These are phyloP conservation scores for Boloria selene DNA, from an alignment of 2,888 invertebrate species.

Conservation along the genomic window DNA sequence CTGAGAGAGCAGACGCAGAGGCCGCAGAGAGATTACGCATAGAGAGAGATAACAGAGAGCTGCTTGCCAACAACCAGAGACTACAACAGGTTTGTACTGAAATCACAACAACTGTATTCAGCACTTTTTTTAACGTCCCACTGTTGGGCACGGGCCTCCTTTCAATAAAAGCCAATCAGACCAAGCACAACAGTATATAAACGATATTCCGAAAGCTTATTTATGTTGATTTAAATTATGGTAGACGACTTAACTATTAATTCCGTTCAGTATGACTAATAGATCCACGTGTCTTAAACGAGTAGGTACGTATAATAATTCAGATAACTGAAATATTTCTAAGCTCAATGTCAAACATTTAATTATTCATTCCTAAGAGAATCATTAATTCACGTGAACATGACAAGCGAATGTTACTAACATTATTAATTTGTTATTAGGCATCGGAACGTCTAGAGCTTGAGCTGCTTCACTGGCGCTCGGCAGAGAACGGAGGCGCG, in stretches of 20 bases:
- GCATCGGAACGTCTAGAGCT: slow-evolving; percentile 89
- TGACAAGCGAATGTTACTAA: background rate
- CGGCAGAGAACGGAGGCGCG: slow-evolving; percentile 84
- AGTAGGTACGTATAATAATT: background rate
- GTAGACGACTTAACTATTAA: too few relatives aligned
- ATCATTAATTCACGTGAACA: background rate
- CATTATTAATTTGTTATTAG: slow-evolving; percentile 52
- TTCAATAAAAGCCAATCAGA: too few relatives aligned
- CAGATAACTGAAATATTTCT: slow-evolving; percentile 6
- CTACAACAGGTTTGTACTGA: slow-evolving; percentile 83
- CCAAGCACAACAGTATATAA: too few relatives aligned
- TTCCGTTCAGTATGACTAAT: too few relatives aligned
- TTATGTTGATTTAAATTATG: too few relatives aligned
- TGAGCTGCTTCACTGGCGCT: slow-evolving; percentile 92
- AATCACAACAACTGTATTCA: too few relatives aligned
- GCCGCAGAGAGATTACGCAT: slow-evolving; percentile 92
- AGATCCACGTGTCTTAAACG: background rate
- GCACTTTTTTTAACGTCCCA: too few relatives aligned
- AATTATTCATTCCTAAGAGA: background rate
- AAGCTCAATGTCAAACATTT: background rate
- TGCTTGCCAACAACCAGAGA: slow-evolving; percentile 88
- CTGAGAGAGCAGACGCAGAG: slow-evolving; percentile 95
- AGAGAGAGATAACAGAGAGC: slow-evolving; percentile 93
- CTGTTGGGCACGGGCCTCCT: too few relatives aligned
- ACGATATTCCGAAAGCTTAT: too few relatives aligned